Evolutionary conservation across 2,113 vertebrate genomes (phyloP).

Genomic region (Pterocles orientalis): DNA sequence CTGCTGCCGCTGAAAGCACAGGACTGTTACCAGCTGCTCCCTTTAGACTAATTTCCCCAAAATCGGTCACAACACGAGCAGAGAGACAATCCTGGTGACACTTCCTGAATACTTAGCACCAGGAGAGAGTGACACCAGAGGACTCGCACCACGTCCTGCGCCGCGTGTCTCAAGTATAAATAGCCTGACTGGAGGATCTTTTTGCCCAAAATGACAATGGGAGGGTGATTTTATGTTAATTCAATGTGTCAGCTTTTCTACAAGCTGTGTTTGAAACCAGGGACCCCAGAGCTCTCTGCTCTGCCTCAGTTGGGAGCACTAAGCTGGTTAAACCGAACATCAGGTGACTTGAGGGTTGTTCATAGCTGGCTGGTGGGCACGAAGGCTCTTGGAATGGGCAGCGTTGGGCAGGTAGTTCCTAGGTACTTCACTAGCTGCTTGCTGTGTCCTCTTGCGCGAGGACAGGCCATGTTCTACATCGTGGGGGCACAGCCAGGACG

Average conservation of each 20-base stretch:
- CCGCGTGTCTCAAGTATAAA: not conserved
- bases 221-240: constrained; percentile 65
- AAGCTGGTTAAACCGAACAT: not conserved
- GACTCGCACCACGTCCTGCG: not conserved
- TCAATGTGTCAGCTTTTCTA: constrained; percentile 62
- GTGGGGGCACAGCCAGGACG: not conserved
- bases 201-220: constrained; percentile 22
- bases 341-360: not conserved
- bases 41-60: constrained; percentile 50
- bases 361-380: not conserved
- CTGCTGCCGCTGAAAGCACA: not conserved
- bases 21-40: constrained; percentile 56
- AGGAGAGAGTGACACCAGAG: not conserved
- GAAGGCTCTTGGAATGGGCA: not conserved
- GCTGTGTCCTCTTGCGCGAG: not conserved
- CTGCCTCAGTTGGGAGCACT: not conserved
- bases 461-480: fast-evolving
- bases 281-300: not conserved
- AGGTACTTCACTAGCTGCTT: not conserved
- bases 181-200: constrained; percentile 33
- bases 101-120: constrained; percentile 45
- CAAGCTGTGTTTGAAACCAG: constrained; percentile 49
- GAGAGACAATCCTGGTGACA: not conserved
- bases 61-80: not conserved
- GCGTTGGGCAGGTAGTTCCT: not conserved